Evolutionary conservation across 2,888 invertebrate genomes (phyloP), one percentile per base, ranked within the genome.

Genomic region (Pristionchus fissidentatus): DNA sequence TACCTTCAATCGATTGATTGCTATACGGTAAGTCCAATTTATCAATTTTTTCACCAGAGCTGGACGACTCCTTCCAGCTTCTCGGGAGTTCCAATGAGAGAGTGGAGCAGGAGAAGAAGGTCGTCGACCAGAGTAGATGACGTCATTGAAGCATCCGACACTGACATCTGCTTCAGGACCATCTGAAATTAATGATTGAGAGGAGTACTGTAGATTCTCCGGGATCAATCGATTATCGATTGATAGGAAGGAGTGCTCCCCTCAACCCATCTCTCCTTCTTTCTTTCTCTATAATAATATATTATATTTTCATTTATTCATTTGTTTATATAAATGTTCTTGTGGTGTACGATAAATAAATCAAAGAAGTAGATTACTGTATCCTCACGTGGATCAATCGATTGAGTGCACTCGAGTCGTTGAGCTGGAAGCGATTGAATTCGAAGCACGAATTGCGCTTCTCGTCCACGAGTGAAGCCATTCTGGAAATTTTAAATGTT

Each of bases 1-100:
- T 91, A 79, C 90, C 90, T 90, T 10, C 26, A 81, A 60, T 60
- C n/a, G 46, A 81, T 46, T 35, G 32, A 32, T 32, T 43, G 22
- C 13, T 32, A 1, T 0, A 15, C 19, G 3, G 7, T 32, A 4
- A n/a, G 26, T 26, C 5, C 13, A 8, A 60, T 13, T 1, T 7
- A 43, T 0, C 46, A 35, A 60, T 52, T 5, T 35, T 1, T 62
- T 62, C 62, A 81, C 80, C 80, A 81, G 13, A 81, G 32, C 26
- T 81, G 80, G 7, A 62, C 62, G 43, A 81, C 80, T 35, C 46
- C 60, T 22, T 81, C 80, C 10, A 46, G 29, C 10, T 62, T 60
- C 80, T 81, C 80, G 32, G 80, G 80, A 62, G 62, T 46, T 49
- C 80, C 80, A 5, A 81, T 35, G n/a, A 81, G 62, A 10, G 80